These are phyloP conservation scores for Cyprinodon variegatus DNA, from an alignment of 2,113 vertebrate genomes.

Conservation along the genomic window DNA sequence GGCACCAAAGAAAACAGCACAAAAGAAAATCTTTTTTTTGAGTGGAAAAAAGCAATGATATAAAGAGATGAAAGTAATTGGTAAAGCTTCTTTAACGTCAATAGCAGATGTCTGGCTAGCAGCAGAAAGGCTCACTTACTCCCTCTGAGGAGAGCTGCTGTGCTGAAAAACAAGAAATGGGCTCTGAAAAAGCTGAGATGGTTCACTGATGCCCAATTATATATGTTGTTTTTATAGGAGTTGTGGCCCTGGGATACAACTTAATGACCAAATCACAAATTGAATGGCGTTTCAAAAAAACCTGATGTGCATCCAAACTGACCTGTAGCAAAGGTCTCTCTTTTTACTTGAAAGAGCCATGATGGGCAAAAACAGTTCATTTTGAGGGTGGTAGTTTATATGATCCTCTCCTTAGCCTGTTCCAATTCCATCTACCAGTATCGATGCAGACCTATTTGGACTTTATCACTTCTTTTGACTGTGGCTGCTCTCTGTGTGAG, in stretches of 20 bases:
- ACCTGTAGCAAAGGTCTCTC: slow-evolving; percentile 49
- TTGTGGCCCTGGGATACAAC: slow-evolving; percentile 49
- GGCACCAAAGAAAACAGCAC: background rate
- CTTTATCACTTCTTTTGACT: slow-evolving; percentile 44
- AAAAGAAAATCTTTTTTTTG: background rate
- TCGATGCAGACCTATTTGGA: slow-evolving; percentile 57
- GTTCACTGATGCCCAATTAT: slow-evolving; percentile 63
- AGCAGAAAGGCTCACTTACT: slow-evolving; percentile 17
- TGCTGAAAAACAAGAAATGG: slow-evolving; percentile 33
- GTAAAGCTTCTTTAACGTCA: slow-evolving; percentile 15
- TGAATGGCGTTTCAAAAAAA: slow-evolving; percentile 63
- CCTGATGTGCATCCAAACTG: slow-evolving; percentile 58
- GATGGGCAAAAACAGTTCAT: slow-evolving; percentile 9
- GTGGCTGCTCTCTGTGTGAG: slow-evolving; percentile 62
- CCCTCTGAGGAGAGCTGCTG: slow-evolving; percentile 31
- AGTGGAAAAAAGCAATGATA: slow-evolving; percentile 14
- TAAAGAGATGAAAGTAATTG: slow-evolving; percentile 37
- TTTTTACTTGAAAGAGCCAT: slow-evolving; percentile 43
- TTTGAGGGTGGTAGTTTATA: slow-evolving; percentile 3
- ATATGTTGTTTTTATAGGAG: slow-evolving; percentile 36
- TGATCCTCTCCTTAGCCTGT: background rate
- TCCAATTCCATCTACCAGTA: slow-evolving; percentile 27
- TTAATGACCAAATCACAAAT: slow-evolving; percentile 68
- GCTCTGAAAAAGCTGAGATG: slow-evolving; percentile 51
- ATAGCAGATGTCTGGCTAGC: slow-evolving; percentile 14